Evolutionary conservation across 1,140 invertebrate species (phyloP), one percentile per base, ranked within the genome.

Genomic region (Trachymyrmex septentrionalis): DNA sequence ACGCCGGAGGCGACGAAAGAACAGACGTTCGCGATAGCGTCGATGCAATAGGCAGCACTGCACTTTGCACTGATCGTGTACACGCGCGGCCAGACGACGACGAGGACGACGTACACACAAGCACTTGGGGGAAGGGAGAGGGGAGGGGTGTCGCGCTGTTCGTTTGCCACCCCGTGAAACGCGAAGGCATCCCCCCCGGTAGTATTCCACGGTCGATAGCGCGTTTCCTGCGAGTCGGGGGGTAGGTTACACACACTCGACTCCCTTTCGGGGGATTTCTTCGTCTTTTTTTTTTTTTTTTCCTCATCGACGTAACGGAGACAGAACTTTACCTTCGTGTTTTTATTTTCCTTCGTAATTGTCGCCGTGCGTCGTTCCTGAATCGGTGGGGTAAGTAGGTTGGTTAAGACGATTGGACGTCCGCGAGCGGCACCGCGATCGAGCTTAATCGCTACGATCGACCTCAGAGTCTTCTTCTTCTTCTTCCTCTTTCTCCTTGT

Each of bases 351-450:
- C n/a, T n/a, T 81, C 21, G 34, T 90, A 48, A 64, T 66, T 86
- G 86, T 91, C 77, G 92, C 90, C 92, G 91, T 92, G 67, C 91
- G 91, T 92, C 92, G 91, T 92, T 92, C 90, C 92, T 92, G 91
- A 92, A 90, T 85, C 88, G 89, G 71, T 87, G 78, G 72, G 69
- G 19, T 34, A 16, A 78, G 78, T 76, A 38, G 87, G 86, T 64
- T 81, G 88, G 34, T 67, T 63, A 48, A 86, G 73, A 89, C 69
- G 88, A 88, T 88, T 84, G 82, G 71, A 78, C 81, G 59, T 72
- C 81, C 86, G 88, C 75, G 21, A 30, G 34, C 38, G 88, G 55
- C 34, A 82, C 80, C 66, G 66, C 78, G 66, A 61, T 63, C 75
- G 75, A 77, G 75, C 21, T 44, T 10, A 24, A 48, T 75, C 6